Conservation (phyloP, 1,140 invertebrate genomes). For the Diorhabda sublineata region DNA sequence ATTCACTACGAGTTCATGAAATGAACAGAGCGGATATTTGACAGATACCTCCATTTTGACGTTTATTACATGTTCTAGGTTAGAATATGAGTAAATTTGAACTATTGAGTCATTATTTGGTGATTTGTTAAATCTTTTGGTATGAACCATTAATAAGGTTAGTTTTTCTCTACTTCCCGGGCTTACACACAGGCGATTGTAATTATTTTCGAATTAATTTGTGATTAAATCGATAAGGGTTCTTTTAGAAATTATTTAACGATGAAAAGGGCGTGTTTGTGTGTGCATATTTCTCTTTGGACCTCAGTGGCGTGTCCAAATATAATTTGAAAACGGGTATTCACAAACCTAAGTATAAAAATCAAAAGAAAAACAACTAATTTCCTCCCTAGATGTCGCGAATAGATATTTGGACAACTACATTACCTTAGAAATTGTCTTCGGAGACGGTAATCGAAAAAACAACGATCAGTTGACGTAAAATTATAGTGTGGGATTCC, state of each 20-base stretch:
- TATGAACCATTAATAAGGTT: conserved; percentile 12
- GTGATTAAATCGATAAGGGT: conserved; percentile 13
- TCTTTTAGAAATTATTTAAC: conserved; percentile 4
- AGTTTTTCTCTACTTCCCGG: not conserved
- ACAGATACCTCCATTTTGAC: not conserved
- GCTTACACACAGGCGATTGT: not conserved
- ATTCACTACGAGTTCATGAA: too few relatives aligned
- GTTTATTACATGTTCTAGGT: not conserved
- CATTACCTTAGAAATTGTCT: too few relatives aligned
- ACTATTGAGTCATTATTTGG: conserved; percentile 28
- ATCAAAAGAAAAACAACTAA: too few relatives aligned
- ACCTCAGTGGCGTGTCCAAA: too few relatives aligned
- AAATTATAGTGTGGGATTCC: too few relatives aligned
- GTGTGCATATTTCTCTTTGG: not conserved
- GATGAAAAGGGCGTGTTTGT: not conserved
- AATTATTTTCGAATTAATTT: conserved; percentile 18
- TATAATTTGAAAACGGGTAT: too few relatives aligned
- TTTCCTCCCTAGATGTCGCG: too few relatives aligned
- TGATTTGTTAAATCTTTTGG: conserved; percentile 5
- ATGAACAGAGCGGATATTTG: too few relatives aligned
- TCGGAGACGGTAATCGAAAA: too few relatives aligned
- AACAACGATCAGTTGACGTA: too few relatives aligned
- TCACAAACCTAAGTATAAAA: too few relatives aligned
- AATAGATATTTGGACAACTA: too few relatives aligned
- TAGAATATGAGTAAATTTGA: conserved; percentile 1